A percentile compares a stretch with the other conserved stretches of the same genome.
Conservation (phyloP, 2,113 vertebrate species). For the Pteruthius melanotis region DNA sequence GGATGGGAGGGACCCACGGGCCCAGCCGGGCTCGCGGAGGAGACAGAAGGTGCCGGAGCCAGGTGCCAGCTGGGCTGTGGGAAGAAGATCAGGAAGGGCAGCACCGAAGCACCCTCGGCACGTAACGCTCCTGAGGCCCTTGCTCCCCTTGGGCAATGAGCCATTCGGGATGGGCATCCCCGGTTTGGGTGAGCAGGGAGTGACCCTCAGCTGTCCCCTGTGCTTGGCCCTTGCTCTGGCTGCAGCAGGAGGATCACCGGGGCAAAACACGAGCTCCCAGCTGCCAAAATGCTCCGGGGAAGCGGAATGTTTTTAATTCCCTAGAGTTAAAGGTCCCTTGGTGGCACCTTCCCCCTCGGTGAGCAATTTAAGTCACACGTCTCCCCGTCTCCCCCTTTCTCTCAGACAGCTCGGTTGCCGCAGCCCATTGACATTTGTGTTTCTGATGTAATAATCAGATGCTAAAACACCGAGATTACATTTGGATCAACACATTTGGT, state of each 20-base stretch:
- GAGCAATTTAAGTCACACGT: not conserved
- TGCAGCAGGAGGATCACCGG: not conserved
- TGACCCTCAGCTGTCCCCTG: not conserved
- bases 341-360: not conserved
- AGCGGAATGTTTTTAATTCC: not conserved
- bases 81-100: fast-evolving
- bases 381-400: not conserved
- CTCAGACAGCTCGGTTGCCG: not conserved
- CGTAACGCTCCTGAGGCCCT: fast-evolving
- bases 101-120: not conserved
- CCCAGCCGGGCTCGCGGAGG: not conserved
- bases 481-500: conserved; percentile 69
- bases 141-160: fast-evolving
- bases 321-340: not conserved
- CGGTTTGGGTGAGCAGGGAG: not conserved
- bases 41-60: not conserved
- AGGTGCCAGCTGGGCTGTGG: not conserved
- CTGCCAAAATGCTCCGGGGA: not conserved
- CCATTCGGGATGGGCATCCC: fast-evolving
- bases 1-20: not conserved
- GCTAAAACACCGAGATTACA: conserved; percentile 67
- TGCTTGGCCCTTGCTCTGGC: not conserved
- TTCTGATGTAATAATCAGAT: conserved; percentile 58
- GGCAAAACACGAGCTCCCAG: not conserved
- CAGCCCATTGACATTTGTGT: conserved; percentile 68